Base-by-base conservation (phyloP, 2,888 invertebrate genomes). In the Dasysyrphus tricinctus region DNA sequence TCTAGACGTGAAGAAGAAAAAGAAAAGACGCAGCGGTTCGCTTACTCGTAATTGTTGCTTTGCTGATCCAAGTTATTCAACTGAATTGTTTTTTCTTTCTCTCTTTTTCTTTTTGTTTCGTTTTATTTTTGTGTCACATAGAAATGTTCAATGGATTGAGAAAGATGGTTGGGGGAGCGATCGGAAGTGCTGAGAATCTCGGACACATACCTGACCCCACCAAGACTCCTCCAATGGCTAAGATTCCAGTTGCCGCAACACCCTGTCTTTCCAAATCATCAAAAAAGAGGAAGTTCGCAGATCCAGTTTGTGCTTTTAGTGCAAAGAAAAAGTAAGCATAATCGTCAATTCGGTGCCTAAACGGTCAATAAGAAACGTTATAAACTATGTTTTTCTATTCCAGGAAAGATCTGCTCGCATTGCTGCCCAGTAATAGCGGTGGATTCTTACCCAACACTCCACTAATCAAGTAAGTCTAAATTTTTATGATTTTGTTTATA, bases 11-110 rank as follows among this genome's bases (percentile, higher is more conserved):
- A 94, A 95, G 89, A 94, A 94, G 90, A 95, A 95, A 91, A 97
- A 97, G 92, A 96, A 97, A 92, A 94, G 97, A 90, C 94, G 97
- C 89, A 97, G 97, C 94, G 97, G 97, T 89, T 97, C 97, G 89
- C 94, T 97, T 88, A 97, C 97, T 93, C 94, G 97, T 97, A 94
- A 94, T 77, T 88, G 37, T 82, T 82, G 80, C 82, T 74, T 59
- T 63, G 32, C 65, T 69, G 86, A 78, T 75, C 88, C 72, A 56
- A 56, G 80, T 88, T 79, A 87, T 86, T 81, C 72, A 88, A 88
- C 73, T 76, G 61, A 81, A 85, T 83, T 80, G 44, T 89, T 85
- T 65, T 84, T 77, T 65, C 34, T 88, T 75, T 67, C 72, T 80
- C 89, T 42, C 14, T 12, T 42, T 44, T 44, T 44, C n/a, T 44